Percentiles rank a stretch among this genome's conserved stretches.
Evolutionary conservation across 2,797 vertebrate genomes (phyloP).

Genomic region (Periophthalmus magnuspinnatus): DNA sequence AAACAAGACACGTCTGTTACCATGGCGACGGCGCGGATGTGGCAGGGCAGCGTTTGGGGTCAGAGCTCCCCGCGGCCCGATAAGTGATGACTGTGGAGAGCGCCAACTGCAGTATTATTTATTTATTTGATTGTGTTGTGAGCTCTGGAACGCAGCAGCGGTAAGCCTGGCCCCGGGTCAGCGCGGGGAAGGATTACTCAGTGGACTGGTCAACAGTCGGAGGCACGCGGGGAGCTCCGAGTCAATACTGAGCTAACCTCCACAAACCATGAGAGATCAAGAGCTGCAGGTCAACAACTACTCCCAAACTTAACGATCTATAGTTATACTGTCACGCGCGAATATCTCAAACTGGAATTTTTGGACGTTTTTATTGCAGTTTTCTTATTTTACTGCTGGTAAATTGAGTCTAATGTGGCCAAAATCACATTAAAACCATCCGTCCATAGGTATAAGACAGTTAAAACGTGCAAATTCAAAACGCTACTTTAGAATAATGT

Average conservation of each 20-base stretch:
- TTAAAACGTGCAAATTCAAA: neutral
- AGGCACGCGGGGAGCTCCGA: conserved; percentile 62
- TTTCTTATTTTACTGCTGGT: neutral
- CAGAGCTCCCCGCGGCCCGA: conserved; percentile 68
- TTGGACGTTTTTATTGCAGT: neutral
- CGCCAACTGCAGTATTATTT: conserved; percentile 72
- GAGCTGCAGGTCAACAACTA: conserved; percentile 33
- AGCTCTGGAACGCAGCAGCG: conserved; percentile 68
- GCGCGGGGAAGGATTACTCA: conserved; percentile 70
- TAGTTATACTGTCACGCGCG: neutral
- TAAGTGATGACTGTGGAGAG: conserved; percentile 80
- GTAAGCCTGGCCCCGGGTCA: conserved; percentile 74
- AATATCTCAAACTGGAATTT: neutral
- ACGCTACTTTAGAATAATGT: neutral
- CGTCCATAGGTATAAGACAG: neutral
- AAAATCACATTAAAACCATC: neutral
- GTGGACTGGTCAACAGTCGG: conserved; percentile 67
- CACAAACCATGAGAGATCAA: conserved; percentile 64
- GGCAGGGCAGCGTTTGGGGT: conserved; percentile 76
- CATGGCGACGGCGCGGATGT: conserved; percentile 73
- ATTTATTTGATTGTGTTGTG: conserved; percentile 75
- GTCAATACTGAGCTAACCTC: conserved; percentile 68
- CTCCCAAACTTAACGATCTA: neutral
- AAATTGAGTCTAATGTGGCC: neutral
- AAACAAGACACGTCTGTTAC: conserved; percentile 78